Base-by-base conservation (phyloP, 2,888 invertebrate species). In the Gari tellinella region DNA sequence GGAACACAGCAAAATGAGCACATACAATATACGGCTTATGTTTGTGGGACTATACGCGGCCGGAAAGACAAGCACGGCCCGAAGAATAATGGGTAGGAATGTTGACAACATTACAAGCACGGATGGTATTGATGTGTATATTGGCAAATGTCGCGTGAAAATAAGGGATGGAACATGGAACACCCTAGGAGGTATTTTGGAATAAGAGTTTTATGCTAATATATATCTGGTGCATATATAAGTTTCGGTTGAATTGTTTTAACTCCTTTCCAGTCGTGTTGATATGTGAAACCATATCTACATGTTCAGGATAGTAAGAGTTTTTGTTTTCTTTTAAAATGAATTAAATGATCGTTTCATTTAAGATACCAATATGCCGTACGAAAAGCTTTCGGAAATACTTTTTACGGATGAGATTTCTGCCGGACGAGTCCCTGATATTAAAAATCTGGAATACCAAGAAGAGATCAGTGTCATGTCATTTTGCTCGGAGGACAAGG, bases 121-220 rank as follows among this genome's bases (percentile, higher is more conserved):
- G 1, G 74, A 74, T 38, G 74, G 74, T 14, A 74, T 74, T 10
- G 74, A 74, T 55, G 74, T 74, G 3, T 69, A 69, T 19, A 74
- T 69, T 40, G 74, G 74, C n/a, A 65, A 69, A 53, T 74, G 74
- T 31, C 41, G 25, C 23, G 68, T 74, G 14, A 53, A 69, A 15
- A 15, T 74, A 1, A 48, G 45, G 15, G 57, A 43, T 43, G 46
- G 52, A 15, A 25, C 5, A 14, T 74, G 74, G 74, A 43, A 31
- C 19, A 74, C 65, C 43, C 15, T 69, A 31, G 57, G 65, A 41
- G 69, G 74, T 69, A 60, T 19, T n/a, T 25, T 17, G 19, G 26
- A n/a, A n/a, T n/a, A n/a, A n/a, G n/a, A n/a, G n/a, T n/a, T n/a
- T n/a, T n/a, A n/a, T n/a, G n/a, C n/a, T n/a, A n/a, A n/a, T n/a